Evolutionary conservation across 1,140 invertebrate genomes (phyloP).

Genomic region (Drosophila arawakana): DNA sequence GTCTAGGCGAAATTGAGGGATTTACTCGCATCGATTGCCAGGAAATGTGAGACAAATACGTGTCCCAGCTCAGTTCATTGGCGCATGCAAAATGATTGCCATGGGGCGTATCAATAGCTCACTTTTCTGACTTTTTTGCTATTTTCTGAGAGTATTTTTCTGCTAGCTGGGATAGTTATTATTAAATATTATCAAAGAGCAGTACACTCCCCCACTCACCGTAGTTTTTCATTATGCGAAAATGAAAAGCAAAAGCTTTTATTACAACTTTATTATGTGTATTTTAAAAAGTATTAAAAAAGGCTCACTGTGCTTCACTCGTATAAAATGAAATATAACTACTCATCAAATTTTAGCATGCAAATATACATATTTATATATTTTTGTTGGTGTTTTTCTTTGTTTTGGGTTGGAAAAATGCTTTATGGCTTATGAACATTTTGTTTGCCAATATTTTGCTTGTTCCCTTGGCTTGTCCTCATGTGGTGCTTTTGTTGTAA

Average conservation of each 20-base stretch:
- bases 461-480: constrained; percentile 22
- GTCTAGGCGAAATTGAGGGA: constrained; percentile 48
- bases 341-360: constrained; percentile 75
- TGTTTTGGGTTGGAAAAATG: constrained; percentile 29
- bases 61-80: constrained; percentile 71
- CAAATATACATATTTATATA: constrained; percentile 49
- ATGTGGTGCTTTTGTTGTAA: constrained; percentile 61
- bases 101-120: constrained; percentile 57
- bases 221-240: constrained; percentile 3
- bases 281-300: constrained; percentile 20
- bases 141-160: constrained; percentile 15
- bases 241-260: constrained; percentile 36
- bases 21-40: constrained; percentile 46
- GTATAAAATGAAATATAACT: constrained; percentile 44
- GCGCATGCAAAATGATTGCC: constrained; percentile 67
- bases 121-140: not conserved
- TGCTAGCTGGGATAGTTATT: constrained; percentile 31
- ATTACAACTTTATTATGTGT: constrained; percentile 57
- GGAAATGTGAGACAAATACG: constrained; percentile 59
- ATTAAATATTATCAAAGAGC: constrained; percentile 35
- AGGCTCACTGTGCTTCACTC: not conserved
- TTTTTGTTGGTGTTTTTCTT: constrained; percentile 8
- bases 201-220: not conserved
- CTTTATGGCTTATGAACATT: constrained; percentile 77
- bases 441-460: constrained; percentile 74